Conservation (phyloP, 2,888 invertebrate genomes). For the Andrena haemorrhoa region DNA sequence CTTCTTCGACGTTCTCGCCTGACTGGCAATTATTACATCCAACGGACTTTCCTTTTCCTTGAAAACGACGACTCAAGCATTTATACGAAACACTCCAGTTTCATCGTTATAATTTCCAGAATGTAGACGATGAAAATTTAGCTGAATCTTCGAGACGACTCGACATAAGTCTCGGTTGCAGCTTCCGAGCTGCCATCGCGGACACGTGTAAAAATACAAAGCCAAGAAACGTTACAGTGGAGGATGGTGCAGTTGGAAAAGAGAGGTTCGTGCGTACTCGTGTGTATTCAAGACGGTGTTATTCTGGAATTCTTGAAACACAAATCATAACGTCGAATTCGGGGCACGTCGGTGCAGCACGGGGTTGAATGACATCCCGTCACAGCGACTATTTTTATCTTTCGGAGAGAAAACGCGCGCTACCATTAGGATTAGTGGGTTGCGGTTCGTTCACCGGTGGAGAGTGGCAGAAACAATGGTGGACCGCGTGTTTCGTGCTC, state of each 20-base stretch:
- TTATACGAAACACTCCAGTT: not conserved
- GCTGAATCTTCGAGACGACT: too few relatives aligned
- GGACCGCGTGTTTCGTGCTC: constrained; percentile 54
- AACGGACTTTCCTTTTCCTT: constrained; percentile 10
- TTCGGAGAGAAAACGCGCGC: constrained; percentile 47
- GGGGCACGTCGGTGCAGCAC: not conserved
- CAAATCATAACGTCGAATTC: constrained; percentile 15
- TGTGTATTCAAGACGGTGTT: not conserved
- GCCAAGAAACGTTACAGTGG: not conserved
- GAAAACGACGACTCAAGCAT: not conserved
- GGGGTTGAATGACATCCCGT: constrained; percentile 49
- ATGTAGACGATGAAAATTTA: not conserved
- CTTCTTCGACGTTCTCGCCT: constrained; percentile 65
- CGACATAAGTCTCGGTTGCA: too few relatives aligned
- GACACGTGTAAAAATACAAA: not conserved
- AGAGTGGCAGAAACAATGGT: constrained; percentile 77
- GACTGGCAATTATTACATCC: constrained; percentile 48
- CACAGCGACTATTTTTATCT: constrained; percentile 67
- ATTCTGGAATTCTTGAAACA: constrained; percentile 25
- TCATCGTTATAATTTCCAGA: not conserved
- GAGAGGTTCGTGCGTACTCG: too few relatives aligned
- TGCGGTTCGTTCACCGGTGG: constrained; percentile 73
- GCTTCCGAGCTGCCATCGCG: too few relatives aligned
- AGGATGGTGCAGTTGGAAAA: not conserved
- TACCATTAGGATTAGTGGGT: constrained; percentile 74